phyloP scores from a whole-genome alignment of 1,140 invertebrate genomes.

The Rhizoglyphus robini region DNA sequence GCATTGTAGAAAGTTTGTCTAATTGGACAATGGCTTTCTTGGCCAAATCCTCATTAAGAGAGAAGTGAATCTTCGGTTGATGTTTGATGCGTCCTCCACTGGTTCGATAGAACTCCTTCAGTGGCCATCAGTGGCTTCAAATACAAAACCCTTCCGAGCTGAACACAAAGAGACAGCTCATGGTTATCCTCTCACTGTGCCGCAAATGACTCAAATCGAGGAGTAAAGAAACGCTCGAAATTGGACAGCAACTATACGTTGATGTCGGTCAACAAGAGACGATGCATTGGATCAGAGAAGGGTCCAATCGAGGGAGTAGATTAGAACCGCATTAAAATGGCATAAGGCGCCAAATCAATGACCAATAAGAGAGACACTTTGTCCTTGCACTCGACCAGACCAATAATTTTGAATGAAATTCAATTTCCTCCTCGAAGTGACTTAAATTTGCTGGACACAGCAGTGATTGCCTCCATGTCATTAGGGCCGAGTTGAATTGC shows the following conservation, averaged over 20 bases:
- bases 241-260: slow-evolving; percentile 2
- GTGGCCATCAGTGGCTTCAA: too few species aligned
- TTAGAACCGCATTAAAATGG: slow-evolving; percentile 7
- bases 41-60: too few species aligned
- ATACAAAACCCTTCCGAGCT: background rate
- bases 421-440: background rate
- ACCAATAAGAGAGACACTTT: background rate
- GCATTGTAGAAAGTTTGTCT: too few species aligned
- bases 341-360: slow-evolving; percentile 7
- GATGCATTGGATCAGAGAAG: too few species aligned
- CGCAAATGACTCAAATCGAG: background rate
- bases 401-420: background rate
- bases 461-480: too few species aligned
- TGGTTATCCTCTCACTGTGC: background rate
- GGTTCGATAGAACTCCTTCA: too few species aligned
- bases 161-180: background rate
- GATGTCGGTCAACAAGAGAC: too few species aligned
- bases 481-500: too few species aligned
- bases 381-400: background rate
- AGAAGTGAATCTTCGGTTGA: too few species aligned
- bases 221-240: background rate
- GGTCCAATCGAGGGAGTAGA: background rate
- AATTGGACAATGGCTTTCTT: too few species aligned
- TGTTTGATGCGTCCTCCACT: too few species aligned
- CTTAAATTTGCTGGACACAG: too few species aligned